A percentile compares a stretch with the other conserved stretches of the same genome.
phyloP scores from a whole-genome alignment of 1,140 invertebrate genomes.

The Drosophila sechellia region DNA sequence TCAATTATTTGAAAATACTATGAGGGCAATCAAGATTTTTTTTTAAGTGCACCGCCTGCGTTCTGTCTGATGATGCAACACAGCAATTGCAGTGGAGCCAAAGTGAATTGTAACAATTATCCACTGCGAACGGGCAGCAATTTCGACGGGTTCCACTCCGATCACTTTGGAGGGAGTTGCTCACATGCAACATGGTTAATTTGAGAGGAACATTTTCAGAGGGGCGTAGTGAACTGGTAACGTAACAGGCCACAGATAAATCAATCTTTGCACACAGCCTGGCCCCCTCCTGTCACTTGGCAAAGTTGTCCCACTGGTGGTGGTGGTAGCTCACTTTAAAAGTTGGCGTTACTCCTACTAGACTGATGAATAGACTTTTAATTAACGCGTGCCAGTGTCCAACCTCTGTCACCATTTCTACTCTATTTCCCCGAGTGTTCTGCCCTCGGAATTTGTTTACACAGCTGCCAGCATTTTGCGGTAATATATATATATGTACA shows the following conservation, averaged over 20 bases:
- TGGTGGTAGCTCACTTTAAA: background rate
- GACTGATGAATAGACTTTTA: slow-evolving; percentile 48
- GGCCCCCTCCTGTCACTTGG: background rate
- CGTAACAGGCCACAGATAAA: slow-evolving; percentile 22
- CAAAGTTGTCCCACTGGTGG: slow-evolving; percentile 7
- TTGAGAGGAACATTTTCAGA: slow-evolving; percentile 5
- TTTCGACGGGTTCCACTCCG: background rate
- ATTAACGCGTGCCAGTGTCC: slow-evolving; percentile 38
- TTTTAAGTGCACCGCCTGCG: slow-evolving; percentile 2
- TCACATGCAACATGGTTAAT: slow-evolving; percentile 1
- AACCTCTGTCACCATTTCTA: slow-evolving; percentile 28
- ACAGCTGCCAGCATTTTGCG: slow-evolving; percentile 40
- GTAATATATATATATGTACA: slow-evolving; percentile 14
- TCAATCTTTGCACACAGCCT: slow-evolving; percentile 24
- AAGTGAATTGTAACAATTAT: slow-evolving; percentile 27
- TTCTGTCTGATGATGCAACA: slow-evolving; percentile 19
- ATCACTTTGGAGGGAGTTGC: slow-evolving; percentile 3
- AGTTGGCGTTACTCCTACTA: slow-evolving; percentile 6
- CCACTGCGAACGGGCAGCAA: slow-evolving; percentile 1
- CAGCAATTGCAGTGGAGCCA: slow-evolving; percentile 15
- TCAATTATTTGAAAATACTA: background rate
- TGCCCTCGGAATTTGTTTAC: slow-evolving; percentile 34
- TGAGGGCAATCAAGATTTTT: background rate
- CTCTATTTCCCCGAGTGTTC: slow-evolving; percentile 2
- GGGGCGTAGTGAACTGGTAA: background rate